Evolutionary conservation across 2,113 vertebrate genomes (phyloP), one percentile per base, ranked within the genome.

Genomic region (Mesitornis unicolor): DNA sequence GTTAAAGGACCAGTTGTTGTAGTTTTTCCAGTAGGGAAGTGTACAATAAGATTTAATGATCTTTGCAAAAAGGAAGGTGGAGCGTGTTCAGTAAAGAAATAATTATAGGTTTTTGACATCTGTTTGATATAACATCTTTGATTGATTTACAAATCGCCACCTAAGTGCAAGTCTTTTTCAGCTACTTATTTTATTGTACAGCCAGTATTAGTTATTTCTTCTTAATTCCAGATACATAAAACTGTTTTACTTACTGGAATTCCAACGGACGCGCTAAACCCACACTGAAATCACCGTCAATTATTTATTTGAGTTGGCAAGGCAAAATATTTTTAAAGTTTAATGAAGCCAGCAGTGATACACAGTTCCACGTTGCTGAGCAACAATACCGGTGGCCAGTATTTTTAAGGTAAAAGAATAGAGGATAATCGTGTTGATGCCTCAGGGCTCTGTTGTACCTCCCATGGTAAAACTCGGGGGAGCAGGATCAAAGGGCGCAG

Each of bases 261-360:
- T 83, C 91, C 84, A 67, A 14, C 11, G 40, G 93, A 75, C 69
- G 10, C 45, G 38, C 76, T 91, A 93, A 95, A 75, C 25, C 65
- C 36, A 89, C 78, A 65, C 87, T 93, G 84, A 95, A 95, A 85
- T 96, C 64, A 65, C 74, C 2, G 43, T 97, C 92, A 92, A 95
- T 97, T 95, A 97, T 98, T 97, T 96, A 98, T 98, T 97, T 96
- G 92, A 80, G 61, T 95, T 97, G 97, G 97, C 96, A 83, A 95
- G 88, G 83, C 86, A 93, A 92, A 93, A 95, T 95, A 89, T 92
- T 98, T 98, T 98, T 94, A 97, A 97, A 96, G 67, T 94, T 97
- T 97, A 96, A 97, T 84, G 97, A 97, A 94, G 95, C 83, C 95
- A 94, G 95, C 88, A 95, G 94, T 96, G 81, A 92, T 91, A 96